phyloP scores from a whole-genome alignment of 2,797 vertebrate genomes.

The Otolemur crassicaudatus region DNA sequence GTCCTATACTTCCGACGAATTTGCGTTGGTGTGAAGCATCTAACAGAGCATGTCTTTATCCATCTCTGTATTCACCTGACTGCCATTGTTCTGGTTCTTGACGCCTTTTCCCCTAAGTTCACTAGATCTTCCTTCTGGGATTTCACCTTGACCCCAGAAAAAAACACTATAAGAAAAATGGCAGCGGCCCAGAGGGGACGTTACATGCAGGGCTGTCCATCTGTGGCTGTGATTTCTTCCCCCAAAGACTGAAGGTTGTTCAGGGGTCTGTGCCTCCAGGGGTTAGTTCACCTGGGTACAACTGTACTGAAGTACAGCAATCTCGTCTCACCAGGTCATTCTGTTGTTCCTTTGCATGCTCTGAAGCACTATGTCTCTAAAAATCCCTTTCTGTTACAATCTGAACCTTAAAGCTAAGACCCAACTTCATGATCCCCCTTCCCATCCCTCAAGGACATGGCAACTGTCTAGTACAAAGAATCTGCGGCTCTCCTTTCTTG shows the following conservation, averaged over 20 bases:
- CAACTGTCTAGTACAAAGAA: not conserved
- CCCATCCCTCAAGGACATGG: not conserved
- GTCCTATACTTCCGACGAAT: not conserved
- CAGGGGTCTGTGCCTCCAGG: not conserved
- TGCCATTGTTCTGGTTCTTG: not conserved
- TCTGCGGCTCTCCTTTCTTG: not conserved
- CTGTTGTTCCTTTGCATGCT: not conserved
- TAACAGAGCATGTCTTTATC: not conserved
- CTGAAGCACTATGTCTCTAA: not conserved
- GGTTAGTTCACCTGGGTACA: accelerated
- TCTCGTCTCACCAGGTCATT: not conserved
- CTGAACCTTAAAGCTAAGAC: not conserved
- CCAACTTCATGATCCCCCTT: not conserved
- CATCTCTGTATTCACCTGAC: not conserved
- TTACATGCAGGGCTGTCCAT: not conserved
- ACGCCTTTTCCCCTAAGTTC: not conserved
- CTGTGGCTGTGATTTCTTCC: not conserved
- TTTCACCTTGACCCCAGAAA: not conserved
- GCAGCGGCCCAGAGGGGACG: not conserved
- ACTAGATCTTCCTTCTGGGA: not conserved
- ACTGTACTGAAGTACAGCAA: not conserved
- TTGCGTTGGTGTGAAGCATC: not conserved
- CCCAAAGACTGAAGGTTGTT: accelerated
- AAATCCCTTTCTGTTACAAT: not conserved
- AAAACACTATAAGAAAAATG: not conserved